phyloP scores from a whole-genome alignment of 2,888 invertebrate genomes.

The Eucriotettix oculatus region DNA sequence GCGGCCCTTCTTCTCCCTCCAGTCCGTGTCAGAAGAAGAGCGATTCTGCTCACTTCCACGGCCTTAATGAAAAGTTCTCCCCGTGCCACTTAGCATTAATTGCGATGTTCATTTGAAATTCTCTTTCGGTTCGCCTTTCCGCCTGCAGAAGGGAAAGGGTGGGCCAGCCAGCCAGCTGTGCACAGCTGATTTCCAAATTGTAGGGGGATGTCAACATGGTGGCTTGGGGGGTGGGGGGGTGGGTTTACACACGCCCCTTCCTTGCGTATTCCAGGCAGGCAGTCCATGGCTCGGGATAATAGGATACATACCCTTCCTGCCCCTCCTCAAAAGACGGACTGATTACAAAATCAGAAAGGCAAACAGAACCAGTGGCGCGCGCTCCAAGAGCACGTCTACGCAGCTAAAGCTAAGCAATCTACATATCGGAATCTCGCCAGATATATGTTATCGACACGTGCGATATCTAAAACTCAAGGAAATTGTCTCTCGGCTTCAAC shows the following conservation, averaged over 20 bases:
- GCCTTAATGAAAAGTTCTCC: conserved; percentile 14
- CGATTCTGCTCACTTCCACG: conserved; percentile 1
- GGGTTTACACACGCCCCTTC: background rate
- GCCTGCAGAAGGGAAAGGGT: background rate
- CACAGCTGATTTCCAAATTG: background rate
- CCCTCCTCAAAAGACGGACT: conserved; percentile 2
- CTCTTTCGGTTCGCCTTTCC: background rate
- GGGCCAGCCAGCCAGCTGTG: background rate
- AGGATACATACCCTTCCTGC: conserved; percentile 1
- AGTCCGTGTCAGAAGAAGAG: background rate
- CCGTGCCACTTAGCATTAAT: conserved; percentile 15
- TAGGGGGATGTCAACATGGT: background rate
- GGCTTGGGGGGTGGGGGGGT: background rate
- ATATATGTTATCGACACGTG: too few relatives aligned
- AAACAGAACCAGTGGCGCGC: conserved; percentile 2
- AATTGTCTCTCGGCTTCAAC: too few relatives aligned
- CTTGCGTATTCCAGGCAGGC: background rate
- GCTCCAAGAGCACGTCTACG: background rate
- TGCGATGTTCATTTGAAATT: conserved; percentile 15
- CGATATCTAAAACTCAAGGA: too few relatives aligned
- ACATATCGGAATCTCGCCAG: background rate
- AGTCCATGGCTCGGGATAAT: conserved; percentile 2
- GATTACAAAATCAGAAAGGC: conserved; percentile 10
- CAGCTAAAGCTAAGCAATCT: background rate
- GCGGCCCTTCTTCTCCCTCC: too few relatives aligned